Percentiles rank a stretch among this genome's conserved stretches.
Evolutionary conservation across 2,113 vertebrate species (phyloP).

Genomic region (Meles meles): DNA sequence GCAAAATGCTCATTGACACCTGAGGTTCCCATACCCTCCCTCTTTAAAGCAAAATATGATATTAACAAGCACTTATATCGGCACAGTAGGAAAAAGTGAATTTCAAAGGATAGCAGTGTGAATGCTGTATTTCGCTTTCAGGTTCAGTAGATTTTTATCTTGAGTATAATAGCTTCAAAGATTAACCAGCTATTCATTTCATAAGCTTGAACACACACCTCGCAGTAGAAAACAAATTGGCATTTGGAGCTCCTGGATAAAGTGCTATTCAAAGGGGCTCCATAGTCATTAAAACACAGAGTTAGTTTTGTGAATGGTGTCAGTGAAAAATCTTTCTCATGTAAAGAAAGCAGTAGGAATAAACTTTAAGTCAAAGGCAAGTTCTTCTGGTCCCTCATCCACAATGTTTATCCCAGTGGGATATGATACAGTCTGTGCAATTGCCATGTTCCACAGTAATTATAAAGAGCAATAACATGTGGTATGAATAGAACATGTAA

Average conservation of each 20-base stretch:
- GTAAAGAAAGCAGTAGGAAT: constrained; percentile 71
- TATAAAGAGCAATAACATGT: constrained; percentile 79
- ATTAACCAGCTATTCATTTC: constrained; percentile 70
- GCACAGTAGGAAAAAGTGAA: constrained; percentile 34
- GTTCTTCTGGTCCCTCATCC: constrained; percentile 68
- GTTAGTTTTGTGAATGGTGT: constrained; percentile 53
- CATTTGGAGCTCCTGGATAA: constrained; percentile 52
- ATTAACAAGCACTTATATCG: constrained; percentile 47
- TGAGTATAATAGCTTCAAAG: constrained; percentile 56
- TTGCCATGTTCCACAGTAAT: constrained; percentile 73
- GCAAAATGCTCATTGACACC: constrained; percentile 35
- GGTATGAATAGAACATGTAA: constrained; percentile 75
- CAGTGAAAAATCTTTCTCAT: constrained; percentile 47
- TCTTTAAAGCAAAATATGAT: constrained; percentile 57
- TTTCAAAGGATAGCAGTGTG: constrained; percentile 41
- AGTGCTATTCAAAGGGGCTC: constrained; percentile 55
- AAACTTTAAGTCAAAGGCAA: constrained; percentile 74
- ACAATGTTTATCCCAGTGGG: constrained; percentile 71
- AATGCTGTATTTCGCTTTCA: constrained; percentile 42
- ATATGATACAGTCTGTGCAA: constrained; percentile 65
- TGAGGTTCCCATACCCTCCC: background rate
- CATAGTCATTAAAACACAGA: constrained; percentile 54
- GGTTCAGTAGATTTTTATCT: constrained; percentile 64
- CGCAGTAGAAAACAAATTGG: constrained; percentile 63
- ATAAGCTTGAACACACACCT: constrained; percentile 47